Evolutionary conservation across 2,797 vertebrate genomes (phyloP).

Genomic region (Chromobotia macracanthus): DNA sequence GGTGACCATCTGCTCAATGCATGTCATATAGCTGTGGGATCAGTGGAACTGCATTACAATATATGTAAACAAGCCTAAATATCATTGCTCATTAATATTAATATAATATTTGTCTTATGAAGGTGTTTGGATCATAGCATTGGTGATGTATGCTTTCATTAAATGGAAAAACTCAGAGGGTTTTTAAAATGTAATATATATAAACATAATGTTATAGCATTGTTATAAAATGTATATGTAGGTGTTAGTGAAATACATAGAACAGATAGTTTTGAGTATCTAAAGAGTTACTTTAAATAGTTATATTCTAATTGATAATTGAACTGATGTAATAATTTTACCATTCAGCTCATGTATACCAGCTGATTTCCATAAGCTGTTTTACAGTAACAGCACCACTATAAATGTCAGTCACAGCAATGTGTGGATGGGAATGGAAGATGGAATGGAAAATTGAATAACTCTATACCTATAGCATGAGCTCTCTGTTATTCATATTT

Average conservation of each 20-base stretch:
- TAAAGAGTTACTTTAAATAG: too few species aligned
- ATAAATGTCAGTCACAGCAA: neutral
- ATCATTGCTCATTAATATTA: neutral
- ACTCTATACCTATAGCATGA: neutral
- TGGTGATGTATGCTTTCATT: neutral
- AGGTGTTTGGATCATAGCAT: neutral
- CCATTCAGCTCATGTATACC: too few species aligned
- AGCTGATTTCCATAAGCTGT: neutral
- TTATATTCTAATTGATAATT: too few species aligned
- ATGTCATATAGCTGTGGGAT: neutral
- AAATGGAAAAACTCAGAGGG: neutral
- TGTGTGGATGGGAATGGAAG: neutral
- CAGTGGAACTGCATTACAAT: constrained; percentile 5
- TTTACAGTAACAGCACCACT: neutral
- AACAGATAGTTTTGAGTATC: too few species aligned
- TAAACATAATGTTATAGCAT: neutral
- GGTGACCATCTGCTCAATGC: constrained; percentile 43
- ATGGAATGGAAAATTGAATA: neutral
- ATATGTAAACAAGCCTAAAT: neutral
- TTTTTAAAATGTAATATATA: constrained; percentile 4
- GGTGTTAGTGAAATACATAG: too few species aligned
- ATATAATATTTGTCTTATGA: neutral
- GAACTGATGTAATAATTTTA: too few species aligned
- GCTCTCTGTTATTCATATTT: neutral
- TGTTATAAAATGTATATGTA: neutral